A percentile compares a stretch with the other conserved stretches of the same genome.
These are phyloP conservation scores for Eurystomus glaucurus DNA, from an alignment of 2,797 vertebrate species.

Conservation along the genomic window DNA sequence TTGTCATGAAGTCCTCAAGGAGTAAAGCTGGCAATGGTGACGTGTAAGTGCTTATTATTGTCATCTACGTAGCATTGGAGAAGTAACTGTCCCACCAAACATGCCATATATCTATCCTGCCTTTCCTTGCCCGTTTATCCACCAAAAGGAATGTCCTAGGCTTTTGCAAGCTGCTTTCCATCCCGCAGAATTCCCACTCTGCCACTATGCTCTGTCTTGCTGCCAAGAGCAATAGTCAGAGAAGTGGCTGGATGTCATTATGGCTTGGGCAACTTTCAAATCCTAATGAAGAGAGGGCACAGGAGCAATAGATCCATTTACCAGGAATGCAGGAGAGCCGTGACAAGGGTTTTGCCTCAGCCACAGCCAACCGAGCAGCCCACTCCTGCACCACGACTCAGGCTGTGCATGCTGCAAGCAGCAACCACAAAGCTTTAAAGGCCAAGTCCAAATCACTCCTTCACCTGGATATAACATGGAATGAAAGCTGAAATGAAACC, in stretches of 20 bases:
- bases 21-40: not conserved
- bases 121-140: not conserved
- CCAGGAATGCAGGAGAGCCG: not conserved
- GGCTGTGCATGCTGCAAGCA: not conserved
- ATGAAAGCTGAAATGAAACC: not conserved
- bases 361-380: not conserved
- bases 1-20: not conserved
- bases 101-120: not conserved
- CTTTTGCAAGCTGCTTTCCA: not conserved
- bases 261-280: not conserved
- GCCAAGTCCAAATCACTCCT: not conserved
- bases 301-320: not conserved
- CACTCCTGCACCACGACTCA: not conserved
- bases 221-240: not conserved
- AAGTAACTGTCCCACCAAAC: not conserved
- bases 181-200: not conserved
- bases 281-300: not conserved
- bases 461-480: not conserved
- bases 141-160: not conserved
- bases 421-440: not conserved
- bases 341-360: not conserved
- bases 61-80: fast-evolving
- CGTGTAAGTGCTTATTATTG: not conserved
- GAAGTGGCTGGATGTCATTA: not conserved
- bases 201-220: not conserved